A percentile compares a stretch with the other conserved stretches of the same genome.
These are phyloP conservation scores for Tamandua tetradactyla DNA, from an alignment of 2,797 vertebrate species.

Conservation along the genomic window DNA sequence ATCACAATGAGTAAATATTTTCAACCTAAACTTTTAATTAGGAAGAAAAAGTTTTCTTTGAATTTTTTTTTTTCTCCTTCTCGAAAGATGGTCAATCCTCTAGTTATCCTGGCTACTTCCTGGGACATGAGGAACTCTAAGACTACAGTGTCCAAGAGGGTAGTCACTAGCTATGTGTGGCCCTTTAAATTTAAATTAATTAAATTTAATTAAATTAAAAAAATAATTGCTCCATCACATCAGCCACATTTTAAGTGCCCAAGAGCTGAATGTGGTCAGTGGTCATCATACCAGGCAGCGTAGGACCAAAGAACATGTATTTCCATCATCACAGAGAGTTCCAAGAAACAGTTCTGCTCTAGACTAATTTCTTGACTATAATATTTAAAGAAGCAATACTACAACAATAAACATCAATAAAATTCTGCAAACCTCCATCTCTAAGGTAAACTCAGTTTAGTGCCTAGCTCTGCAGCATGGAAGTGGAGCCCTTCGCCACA, in stretches of 20 bases:
- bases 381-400: neutral
- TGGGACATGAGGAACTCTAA: neutral
- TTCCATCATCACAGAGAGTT: neutral
- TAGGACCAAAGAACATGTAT: neutral
- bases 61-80: neutral
- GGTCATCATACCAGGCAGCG: fast-evolving
- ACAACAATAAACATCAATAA: neutral
- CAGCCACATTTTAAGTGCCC: neutral
- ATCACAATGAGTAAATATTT: neutral
- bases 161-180: neutral
- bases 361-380: too few species aligned
- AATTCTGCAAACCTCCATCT: neutral
- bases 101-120: neutral
- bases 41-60: neutral
- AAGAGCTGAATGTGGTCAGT: fast-evolving
- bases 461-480: neutral
- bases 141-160: neutral
- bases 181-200: too few species aligned
- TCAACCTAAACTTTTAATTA: neutral
- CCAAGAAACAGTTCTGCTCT: fast-evolving
- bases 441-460: neutral
- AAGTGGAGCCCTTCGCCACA: too few species aligned
- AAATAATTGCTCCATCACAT: neutral
- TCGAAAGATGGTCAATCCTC: neutral
- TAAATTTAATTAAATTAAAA: neutral